These are phyloP conservation scores for Oscheius myriophilus DNA, from an alignment of 2,888 invertebrate species.

Conservation along the genomic window DNA sequence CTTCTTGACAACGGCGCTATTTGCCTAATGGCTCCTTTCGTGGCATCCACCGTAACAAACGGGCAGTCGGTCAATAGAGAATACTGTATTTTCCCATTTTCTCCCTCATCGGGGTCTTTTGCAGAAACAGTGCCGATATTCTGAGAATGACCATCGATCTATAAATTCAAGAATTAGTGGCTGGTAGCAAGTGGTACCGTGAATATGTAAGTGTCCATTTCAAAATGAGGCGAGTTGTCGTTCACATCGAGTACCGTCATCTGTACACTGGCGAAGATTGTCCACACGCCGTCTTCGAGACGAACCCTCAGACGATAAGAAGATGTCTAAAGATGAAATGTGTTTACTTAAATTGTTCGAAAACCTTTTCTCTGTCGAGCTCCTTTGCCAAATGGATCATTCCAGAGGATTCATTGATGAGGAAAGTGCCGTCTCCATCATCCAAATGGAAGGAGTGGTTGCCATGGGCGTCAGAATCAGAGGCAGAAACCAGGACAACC, in stretches of 20 bases:
- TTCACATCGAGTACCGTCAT: constrained; percentile 89
- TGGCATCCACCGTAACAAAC: constrained; percentile 16
- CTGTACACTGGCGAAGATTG: constrained; percentile 78
- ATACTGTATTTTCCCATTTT: constrained; percentile 12
- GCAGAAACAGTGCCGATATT: constrained; percentile 11
- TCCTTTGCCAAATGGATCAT: constrained; percentile 35
- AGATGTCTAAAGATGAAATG: constrained; percentile 31
- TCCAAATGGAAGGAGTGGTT: constrained; percentile 44
- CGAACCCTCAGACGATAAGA: constrained; percentile 52
- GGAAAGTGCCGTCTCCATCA: constrained; percentile 30
- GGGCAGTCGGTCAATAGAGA: constrained; percentile 11
- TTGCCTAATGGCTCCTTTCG: constrained; percentile 21
- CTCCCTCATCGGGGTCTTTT: constrained; percentile 16
- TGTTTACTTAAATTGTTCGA: neutral
- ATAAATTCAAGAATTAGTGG: neutral
- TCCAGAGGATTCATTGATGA: constrained; percentile 40
- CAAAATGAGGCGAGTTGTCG: constrained; percentile 90
- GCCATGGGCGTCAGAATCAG: constrained; percentile 44
- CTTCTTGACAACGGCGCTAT: neutral
- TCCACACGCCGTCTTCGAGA: constrained; percentile 54
- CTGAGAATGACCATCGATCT: neutral
- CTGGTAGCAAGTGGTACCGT: neutral
- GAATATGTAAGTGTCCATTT: constrained; percentile 32
- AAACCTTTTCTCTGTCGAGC: constrained; percentile 49
- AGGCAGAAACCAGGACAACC: constrained; percentile 42